phyloP scores from a whole-genome alignment of 2,888 invertebrate species.

The Lucinisca nassula region DNA sequence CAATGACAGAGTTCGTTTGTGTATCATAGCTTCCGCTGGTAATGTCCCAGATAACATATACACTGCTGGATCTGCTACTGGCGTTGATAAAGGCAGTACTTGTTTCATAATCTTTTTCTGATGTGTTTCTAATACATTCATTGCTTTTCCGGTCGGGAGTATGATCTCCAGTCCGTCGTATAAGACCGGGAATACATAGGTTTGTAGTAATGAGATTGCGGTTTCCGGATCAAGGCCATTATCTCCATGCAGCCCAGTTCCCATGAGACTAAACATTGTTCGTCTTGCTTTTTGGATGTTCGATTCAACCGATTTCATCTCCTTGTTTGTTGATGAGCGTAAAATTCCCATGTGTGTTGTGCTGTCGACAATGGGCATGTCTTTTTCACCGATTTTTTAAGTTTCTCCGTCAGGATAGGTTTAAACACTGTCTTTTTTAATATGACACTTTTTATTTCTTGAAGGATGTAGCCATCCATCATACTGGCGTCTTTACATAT shows the following conservation, averaged over 20 bases:
- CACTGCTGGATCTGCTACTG: slow-evolving; percentile 26
- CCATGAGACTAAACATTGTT: slow-evolving; percentile 5
- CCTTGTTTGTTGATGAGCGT: neutral
- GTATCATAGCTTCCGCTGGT: slow-evolving; percentile 19
- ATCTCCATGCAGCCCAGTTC: slow-evolving; percentile 25
- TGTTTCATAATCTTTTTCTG: slow-evolving; percentile 24
- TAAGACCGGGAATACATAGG: slow-evolving; percentile 19
- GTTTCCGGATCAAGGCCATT: slow-evolving; percentile 18
- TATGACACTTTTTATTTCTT: too few species aligned
- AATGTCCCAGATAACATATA: slow-evolving; percentile 28
- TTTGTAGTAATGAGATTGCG: slow-evolving; percentile 17
- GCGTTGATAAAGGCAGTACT: slow-evolving; percentile 16
- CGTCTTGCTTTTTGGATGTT: slow-evolving; percentile 20
- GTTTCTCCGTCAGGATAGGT: too few species aligned
- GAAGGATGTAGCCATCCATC: too few species aligned
- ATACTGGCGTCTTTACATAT: too few species aligned
- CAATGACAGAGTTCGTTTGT: slow-evolving; percentile 17
- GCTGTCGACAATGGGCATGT: neutral
- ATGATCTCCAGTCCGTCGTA: slow-evolving; percentile 22
- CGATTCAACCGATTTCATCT: too few species aligned
- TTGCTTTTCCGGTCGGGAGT: neutral
- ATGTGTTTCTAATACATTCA: slow-evolving; percentile 13
- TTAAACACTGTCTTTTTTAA: too few species aligned
- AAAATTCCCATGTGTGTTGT: slow-evolving; percentile 7
- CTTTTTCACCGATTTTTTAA: neutral